Conservation (phyloP, 2,113 vertebrate species). For the Dicerorhinus sumatrensis region DNA sequence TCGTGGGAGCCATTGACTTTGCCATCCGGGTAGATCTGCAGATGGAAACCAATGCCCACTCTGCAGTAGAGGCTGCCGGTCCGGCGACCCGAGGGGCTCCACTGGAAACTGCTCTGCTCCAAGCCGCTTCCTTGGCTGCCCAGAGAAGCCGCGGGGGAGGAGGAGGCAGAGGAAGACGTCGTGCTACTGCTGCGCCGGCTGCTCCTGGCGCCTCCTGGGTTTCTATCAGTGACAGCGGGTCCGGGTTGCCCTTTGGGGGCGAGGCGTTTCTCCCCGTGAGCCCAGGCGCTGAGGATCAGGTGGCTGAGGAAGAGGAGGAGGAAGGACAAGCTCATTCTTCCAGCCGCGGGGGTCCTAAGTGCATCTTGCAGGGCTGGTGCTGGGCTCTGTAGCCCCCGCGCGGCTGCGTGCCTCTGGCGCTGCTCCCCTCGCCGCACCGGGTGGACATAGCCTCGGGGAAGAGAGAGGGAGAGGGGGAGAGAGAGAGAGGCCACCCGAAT, state of each 20-base stretch:
- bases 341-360: constrained; percentile 85
- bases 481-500: constrained; percentile 71
- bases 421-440: constrained; percentile 72
- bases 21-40: constrained; percentile 97
- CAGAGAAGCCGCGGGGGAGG: constrained; percentile 50
- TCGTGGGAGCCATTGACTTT: constrained; percentile 97
- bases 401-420: constrained; percentile 77
- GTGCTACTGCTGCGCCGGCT: constrained; percentile 25
- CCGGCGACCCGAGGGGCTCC: constrained; percentile 93
- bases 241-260: constrained; percentile 85
- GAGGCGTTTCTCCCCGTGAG: constrained; percentile 81
- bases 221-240: constrained; percentile 69
- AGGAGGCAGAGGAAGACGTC: constrained; percentile 55
- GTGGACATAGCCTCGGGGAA: constrained; percentile 81
- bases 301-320: constrained; percentile 89
- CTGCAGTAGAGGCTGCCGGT: constrained; percentile 96
- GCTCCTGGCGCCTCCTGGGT: constrained; percentile 58
- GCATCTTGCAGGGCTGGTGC: constrained; percentile 87
- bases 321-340: constrained; percentile 94
- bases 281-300: constrained; percentile 86
- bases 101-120: constrained; percentile 85
- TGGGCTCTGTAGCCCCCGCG: constrained; percentile 73
- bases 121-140: constrained; percentile 63
- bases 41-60: constrained; percentile 98
- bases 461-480: constrained; percentile 39